These are phyloP conservation scores for Tetropium fuscum DNA, from an alignment of 2,888 invertebrate genomes.

Conservation along the genomic window DNA sequence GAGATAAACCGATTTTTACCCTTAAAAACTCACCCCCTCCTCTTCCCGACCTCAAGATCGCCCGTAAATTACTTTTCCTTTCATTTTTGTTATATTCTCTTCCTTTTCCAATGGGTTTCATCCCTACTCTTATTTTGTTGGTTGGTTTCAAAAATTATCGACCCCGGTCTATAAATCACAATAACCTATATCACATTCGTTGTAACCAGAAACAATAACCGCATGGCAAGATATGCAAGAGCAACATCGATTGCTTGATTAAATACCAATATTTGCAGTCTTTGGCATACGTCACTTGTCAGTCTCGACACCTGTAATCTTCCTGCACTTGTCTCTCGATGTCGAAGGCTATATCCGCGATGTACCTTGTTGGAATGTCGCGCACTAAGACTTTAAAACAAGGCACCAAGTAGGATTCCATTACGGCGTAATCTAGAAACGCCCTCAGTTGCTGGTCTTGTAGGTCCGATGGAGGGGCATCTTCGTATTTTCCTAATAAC, in stretches of 20 bases:
- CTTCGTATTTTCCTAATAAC: background rate
- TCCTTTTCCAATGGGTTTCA: no score
- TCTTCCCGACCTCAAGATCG: no score
- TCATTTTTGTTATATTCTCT: no score
- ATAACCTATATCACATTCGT: background rate
- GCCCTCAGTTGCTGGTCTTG: background rate
- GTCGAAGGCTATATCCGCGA: background rate
- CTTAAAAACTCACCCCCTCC: no score
- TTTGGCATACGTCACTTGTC: background rate
- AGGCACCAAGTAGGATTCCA: background rate
- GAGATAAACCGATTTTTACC: no score
- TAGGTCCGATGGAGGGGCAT: background rate
- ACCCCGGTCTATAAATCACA: no score
- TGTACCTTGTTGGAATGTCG: background rate
- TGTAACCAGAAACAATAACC: background rate
- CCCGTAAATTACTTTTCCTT: no score
- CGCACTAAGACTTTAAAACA: slow-evolving; percentile 5
- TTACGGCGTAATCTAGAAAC: slow-evolving; percentile 7
- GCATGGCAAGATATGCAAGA: background rate
- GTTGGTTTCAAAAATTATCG: no score
- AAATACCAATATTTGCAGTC: background rate
- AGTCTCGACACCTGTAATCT: background rate
- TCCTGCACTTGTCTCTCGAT: background rate
- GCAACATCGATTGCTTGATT: no score
- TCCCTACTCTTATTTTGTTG: no score